Base-by-base conservation (phyloP, 2,113 vertebrate genomes). In the Mirounga angustirostris region DNA sequence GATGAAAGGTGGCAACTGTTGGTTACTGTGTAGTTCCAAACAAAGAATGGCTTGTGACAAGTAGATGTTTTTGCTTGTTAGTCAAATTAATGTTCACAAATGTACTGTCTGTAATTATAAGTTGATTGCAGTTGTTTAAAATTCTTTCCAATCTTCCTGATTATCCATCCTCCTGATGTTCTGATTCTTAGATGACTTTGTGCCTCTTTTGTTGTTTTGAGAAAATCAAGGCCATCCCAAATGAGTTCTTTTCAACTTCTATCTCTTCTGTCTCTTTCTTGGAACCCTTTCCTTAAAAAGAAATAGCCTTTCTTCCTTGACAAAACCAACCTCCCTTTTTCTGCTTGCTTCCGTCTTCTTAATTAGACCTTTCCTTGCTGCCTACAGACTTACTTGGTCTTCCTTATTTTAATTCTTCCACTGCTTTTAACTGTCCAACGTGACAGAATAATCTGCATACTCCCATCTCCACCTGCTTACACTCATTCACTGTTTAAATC, bases 21-120 rank as follows among this genome's bases (percentile, higher is more conserved):
- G 7, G 33, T 93, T 92, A 67, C 59, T 92, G 3, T 89, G 36
- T 59, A 69, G 43, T 95, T 40, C 26, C 61, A 90, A 56, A 73
- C n/a, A 93, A 61, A 96, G 61, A 56, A 67, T 91, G 73, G 21
- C 40, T 84, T 79, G 30, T 59, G 79, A 92, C 16, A 94, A 63
- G 26, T 91, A 95, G 81, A 91, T 89, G 22, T 88, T 94, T 96
- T 85, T 85, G 21, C 50, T 86, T 82, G 10, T 84, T 91, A 54
- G 54, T 93, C 19, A 88, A 88, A 80, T 83, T 76, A 71, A 52
- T 65, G 46, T 83, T 93, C 67, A 91, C 76, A 93, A 15, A 84
- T 73, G 5, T 82, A 43, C 18, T 87, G 3, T 76, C 63, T 89
- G 5, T 89, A 91, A 89, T 78, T 92, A 83, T 82, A 90, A 80